These are phyloP conservation scores for Myopa tessellatipennis DNA, from an alignment of 2,888 invertebrate genomes.

Conservation along the genomic window DNA sequence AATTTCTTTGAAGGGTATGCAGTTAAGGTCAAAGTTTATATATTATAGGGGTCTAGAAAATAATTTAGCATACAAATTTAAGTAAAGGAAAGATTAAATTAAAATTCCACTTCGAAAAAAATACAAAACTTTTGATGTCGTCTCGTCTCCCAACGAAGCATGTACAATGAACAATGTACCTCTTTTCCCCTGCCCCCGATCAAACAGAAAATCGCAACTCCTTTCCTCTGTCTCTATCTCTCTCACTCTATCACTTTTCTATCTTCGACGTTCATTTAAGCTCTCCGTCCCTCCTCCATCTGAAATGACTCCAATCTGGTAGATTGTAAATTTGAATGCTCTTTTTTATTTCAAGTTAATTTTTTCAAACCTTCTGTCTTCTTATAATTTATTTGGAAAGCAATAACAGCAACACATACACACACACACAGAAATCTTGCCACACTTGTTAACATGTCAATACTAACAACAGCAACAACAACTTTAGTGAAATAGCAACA, in stretches of 20 bases:
- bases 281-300: neutral
- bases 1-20: no score
- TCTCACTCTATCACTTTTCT: neutral
- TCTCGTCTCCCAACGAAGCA: neutral
- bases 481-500: neutral
- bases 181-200: no score
- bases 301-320: neutral
- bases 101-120: neutral
- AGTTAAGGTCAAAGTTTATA: no score
- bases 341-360: neutral
- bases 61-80: no score
- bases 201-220: neutral
- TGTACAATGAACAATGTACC: no score
- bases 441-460: neutral
- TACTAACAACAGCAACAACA: neutral
- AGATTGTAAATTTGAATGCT: neutral
- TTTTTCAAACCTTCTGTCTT: neutral
- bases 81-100: no score
- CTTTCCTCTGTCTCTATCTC: slow-evolving; percentile 4
- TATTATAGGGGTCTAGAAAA: no score
- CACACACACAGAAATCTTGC: neutral
- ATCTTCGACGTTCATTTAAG: neutral
- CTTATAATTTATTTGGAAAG: neutral
- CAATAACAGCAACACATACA: neutral
- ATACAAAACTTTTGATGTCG: neutral